Evolutionary conservation across 2,113 vertebrate species (phyloP).

Genomic region (Mormyrus lacerda): DNA sequence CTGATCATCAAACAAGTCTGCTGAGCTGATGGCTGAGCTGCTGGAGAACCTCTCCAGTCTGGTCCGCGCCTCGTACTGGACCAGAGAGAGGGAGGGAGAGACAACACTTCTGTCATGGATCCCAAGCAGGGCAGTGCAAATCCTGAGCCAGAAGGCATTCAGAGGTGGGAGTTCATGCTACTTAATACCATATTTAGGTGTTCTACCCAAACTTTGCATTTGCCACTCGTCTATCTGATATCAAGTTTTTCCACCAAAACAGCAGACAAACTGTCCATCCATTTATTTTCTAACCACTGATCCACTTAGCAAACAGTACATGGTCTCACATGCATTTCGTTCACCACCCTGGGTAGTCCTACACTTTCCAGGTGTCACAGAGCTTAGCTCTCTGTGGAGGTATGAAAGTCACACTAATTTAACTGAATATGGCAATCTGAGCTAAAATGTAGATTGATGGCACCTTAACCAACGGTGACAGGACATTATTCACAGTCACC

Average conservation of each 20-base stretch:
- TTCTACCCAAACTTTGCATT: not conserved
- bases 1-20: slow-evolving; percentile 87
- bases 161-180: not conserved
- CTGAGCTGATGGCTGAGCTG: slow-evolving; percentile 81
- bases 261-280: not conserved
- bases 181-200: not conserved
- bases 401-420: not conserved
- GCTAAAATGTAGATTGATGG: not conserved
- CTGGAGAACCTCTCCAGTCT: slow-evolving; percentile 77
- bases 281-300: not conserved
- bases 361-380: not conserved
- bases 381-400: not conserved
- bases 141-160: not conserved
- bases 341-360: not conserved
- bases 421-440: not conserved
- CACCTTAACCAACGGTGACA: not conserved
- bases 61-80: slow-evolving; percentile 78
- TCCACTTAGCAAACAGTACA: not conserved
- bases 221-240: not conserved
- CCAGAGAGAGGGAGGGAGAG: slow-evolving; percentile 6
- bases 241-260: not conserved
- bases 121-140: not conserved
- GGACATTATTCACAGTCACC: not conserved
- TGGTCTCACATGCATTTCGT: not conserved
- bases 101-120: not conserved